Conservation (phyloP, 2,113 vertebrate genomes). For the Todiramphus saurophagus region DNA sequence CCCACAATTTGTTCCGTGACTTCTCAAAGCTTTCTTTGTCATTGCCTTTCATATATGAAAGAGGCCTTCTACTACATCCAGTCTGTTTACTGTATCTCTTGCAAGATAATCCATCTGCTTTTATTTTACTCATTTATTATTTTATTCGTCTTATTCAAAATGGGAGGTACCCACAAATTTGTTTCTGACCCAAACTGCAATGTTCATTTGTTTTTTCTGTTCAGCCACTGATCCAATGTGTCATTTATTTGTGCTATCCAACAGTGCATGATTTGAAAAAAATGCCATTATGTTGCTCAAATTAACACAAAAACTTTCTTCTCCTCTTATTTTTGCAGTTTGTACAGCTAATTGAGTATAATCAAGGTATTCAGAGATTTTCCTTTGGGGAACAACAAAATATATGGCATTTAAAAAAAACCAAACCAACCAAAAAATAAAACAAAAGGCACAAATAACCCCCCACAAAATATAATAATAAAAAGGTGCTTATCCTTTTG, state of each 20-base stretch:
- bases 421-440: background rate
- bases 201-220: background rate
- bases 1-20: background rate
- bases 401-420: background rate
- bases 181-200: background rate
- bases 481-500: background rate
- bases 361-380: background rate
- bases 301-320: background rate
- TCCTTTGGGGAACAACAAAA: background rate
- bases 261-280: background rate
- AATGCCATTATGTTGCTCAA: background rate
- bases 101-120: background rate
- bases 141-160: no score
- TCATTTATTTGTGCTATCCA: background rate
- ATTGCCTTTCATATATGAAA: background rate
- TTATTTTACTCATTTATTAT: background rate
- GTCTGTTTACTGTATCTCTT: background rate
- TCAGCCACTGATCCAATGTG: background rate
- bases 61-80: background rate
- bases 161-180: background rate
- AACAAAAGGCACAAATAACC: background rate
- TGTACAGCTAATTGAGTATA: background rate
- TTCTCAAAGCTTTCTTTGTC: background rate
- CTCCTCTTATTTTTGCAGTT: background rate
- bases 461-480: background rate